phyloP scores from a whole-genome alignment of 2,888 invertebrate genomes.

The Harpagoxenus sublaevis region DNA sequence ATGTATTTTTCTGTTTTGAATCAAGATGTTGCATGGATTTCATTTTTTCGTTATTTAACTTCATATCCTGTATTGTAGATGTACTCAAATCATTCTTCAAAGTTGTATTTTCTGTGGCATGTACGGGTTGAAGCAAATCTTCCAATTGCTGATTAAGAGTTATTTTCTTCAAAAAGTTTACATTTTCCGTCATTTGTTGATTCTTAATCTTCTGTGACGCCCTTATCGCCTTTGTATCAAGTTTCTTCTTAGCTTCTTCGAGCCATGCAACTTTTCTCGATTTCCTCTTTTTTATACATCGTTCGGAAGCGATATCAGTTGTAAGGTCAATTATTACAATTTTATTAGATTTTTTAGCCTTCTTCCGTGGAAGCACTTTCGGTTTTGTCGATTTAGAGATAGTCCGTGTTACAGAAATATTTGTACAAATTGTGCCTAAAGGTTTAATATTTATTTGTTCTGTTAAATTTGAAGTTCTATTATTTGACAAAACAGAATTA shows the following conservation, averaged over 20 bases:
- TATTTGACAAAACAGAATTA: slow-evolving; percentile 61
- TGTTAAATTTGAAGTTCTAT: slow-evolving; percentile 59
- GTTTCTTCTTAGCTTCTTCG: slow-evolving; percentile 73
- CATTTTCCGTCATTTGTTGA: slow-evolving; percentile 24
- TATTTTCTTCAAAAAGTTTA: slow-evolving; percentile 26
- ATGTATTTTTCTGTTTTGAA: slow-evolving; percentile 13
- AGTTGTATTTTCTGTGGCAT: slow-evolving; percentile 19
- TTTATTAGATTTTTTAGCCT: slow-evolving; percentile 76
- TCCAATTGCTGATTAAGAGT: slow-evolving; percentile 50
- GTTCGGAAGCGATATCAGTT: slow-evolving; percentile 77
- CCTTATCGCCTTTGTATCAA: slow-evolving; percentile 57
- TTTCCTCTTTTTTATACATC: slow-evolving; percentile 76
- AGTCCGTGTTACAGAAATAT: slow-evolving; percentile 62
- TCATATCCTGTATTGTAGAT: neutral
- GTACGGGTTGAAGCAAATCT: slow-evolving; percentile 48
- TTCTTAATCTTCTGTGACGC: slow-evolving; percentile 63
- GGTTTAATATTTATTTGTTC: slow-evolving; percentile 63
- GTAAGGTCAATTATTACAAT: slow-evolving; percentile 83
- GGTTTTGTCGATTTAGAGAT: slow-evolving; percentile 62
- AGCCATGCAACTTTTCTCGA: slow-evolving; percentile 78
- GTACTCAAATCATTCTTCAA: slow-evolving; percentile 33
- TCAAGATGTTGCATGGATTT: slow-evolving; percentile 37
- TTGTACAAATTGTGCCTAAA: slow-evolving; percentile 68
- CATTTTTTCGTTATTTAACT: slow-evolving; percentile 22
- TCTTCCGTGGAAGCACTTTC: slow-evolving; percentile 66